phyloP scores from a whole-genome alignment of 2,113 vertebrate species.

The Neogobius melanostomus region DNA sequence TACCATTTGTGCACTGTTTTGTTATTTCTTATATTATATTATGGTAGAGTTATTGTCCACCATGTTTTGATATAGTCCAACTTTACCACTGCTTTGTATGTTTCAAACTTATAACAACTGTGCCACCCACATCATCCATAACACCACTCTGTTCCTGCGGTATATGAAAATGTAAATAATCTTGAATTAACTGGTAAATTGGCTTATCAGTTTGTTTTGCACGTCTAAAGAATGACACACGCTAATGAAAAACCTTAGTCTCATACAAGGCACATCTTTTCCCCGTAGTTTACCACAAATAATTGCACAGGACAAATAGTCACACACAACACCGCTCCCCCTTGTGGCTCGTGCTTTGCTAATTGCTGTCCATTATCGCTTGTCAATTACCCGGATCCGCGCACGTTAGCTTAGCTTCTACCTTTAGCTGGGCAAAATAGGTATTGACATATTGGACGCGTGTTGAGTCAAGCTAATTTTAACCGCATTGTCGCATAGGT shows the following conservation, averaged over 20 bases:
- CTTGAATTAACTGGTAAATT: neutral
- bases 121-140: too few species aligned
- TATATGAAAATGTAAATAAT: neutral
- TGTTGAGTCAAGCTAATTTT: constrained; percentile 41
- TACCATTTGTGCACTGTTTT: neutral
- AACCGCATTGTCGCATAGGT: constrained; percentile 47
- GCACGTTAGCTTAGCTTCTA: constrained; percentile 41
- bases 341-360: constrained; percentile 18
- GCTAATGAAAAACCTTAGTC: too few species aligned
- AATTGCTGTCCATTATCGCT: constrained; percentile 58
- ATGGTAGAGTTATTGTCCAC: neutral
- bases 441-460: constrained; percentile 42
- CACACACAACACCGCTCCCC: constrained; percentile 11
- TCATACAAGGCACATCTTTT: constrained; percentile 25
- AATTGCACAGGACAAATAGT: constrained; percentile 23
- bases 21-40: neutral
- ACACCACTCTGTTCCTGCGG: neutral
- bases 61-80: too few species aligned
- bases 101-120: too few species aligned
- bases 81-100: too few species aligned
- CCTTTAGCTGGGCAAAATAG: constrained; percentile 38
- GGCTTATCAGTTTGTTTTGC: too few species aligned
- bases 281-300: constrained; percentile 52
- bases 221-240: too few species aligned
- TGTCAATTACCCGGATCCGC: constrained; percentile 27